phyloP scores from a whole-genome alignment of 2,888 invertebrate species.

The Spisula subtruncata region DNA sequence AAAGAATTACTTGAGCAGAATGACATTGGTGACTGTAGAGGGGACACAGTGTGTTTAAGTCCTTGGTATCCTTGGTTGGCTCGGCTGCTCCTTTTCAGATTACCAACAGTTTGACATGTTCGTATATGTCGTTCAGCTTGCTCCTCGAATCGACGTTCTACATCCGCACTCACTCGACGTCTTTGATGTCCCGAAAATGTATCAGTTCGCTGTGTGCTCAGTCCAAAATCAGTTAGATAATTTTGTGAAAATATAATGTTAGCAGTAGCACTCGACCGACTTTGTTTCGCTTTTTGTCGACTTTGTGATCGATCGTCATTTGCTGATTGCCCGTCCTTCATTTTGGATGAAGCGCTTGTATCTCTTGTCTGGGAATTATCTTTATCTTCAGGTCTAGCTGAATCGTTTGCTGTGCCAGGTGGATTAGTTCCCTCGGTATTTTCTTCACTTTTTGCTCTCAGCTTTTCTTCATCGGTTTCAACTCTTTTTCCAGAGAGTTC shows the following conservation, averaged over 20 bases:
- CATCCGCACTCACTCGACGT: constrained; percentile 60
- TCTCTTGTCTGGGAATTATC: background rate
- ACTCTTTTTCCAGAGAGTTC: constrained; percentile 71
- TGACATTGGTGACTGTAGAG: constrained; percentile 49
- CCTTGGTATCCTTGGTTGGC: constrained; percentile 68
- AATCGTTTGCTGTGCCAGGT: background rate
- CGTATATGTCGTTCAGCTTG: constrained; percentile 73
- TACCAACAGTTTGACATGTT: constrained; percentile 71
- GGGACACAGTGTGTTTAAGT: constrained; percentile 70
- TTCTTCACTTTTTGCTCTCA: constrained; percentile 7
- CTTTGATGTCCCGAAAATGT: constrained; percentile 73
- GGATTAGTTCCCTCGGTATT: constrained; percentile 21
- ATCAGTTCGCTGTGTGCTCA: constrained; percentile 67
- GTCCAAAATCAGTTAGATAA: constrained; percentile 74
- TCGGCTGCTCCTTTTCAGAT: constrained; percentile 70
- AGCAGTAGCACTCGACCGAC: constrained; percentile 46
- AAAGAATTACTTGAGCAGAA: constrained; percentile 28
- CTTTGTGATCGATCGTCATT: constrained; percentile 30
- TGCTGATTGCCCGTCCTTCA: background rate
- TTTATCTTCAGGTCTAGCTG: constrained; percentile 7
- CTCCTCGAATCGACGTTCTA: constrained; percentile 68
- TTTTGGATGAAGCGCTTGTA: background rate
- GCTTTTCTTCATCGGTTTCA: constrained; percentile 53
- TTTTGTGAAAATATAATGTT: constrained; percentile 56
- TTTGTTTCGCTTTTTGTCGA: constrained; percentile 48